Evolutionary conservation across 2,888 invertebrate species (phyloP).

Genomic region (Sphaerophoria rueppellii): DNA sequence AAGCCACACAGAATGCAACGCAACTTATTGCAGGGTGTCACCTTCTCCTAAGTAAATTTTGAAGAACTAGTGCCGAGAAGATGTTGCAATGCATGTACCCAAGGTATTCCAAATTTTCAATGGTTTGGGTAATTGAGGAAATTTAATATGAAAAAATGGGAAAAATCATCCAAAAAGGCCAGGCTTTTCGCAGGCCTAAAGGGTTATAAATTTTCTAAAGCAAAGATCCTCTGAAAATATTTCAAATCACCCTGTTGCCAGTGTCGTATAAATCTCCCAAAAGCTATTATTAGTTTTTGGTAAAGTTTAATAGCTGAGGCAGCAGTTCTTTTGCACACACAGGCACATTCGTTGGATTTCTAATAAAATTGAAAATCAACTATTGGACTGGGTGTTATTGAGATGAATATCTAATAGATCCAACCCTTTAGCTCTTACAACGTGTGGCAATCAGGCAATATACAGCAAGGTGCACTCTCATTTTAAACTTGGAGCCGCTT

Average conservation of each 20-base stretch:
- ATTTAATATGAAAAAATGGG: too few species aligned
- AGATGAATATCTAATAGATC: constrained; percentile 37
- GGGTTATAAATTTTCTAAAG: neutral
- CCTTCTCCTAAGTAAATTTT: too few species aligned
- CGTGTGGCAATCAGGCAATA: neutral
- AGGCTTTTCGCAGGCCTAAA: neutral
- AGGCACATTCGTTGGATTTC: neutral
- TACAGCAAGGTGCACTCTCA: constrained; percentile 53
- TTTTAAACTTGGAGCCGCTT: constrained; percentile 40
- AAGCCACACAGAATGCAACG: constrained; percentile 43
- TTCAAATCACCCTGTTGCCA: constrained; percentile 10
- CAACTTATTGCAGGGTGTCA: constrained; percentile 5
- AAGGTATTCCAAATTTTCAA: too few species aligned
- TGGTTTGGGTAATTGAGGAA: too few species aligned
- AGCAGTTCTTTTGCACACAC: neutral
- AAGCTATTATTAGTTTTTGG: constrained; percentile 62
- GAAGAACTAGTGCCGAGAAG: too few species aligned
- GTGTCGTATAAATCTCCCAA: constrained; percentile 13
- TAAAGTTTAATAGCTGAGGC: constrained; percentile 18
- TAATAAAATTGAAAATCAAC: constrained; percentile 36
- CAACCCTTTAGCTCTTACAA: constrained; percentile 27
- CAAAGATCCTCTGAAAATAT: too few species aligned
- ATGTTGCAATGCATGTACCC: too few species aligned
- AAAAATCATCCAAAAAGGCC: neutral
- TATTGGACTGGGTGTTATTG: constrained; percentile 16